A percentile compares a stretch with the other conserved stretches of the same genome.
These are phyloP conservation scores for Carlito syrichta DNA, from an alignment of 2,113 vertebrate genomes.

Conservation along the genomic window DNA sequence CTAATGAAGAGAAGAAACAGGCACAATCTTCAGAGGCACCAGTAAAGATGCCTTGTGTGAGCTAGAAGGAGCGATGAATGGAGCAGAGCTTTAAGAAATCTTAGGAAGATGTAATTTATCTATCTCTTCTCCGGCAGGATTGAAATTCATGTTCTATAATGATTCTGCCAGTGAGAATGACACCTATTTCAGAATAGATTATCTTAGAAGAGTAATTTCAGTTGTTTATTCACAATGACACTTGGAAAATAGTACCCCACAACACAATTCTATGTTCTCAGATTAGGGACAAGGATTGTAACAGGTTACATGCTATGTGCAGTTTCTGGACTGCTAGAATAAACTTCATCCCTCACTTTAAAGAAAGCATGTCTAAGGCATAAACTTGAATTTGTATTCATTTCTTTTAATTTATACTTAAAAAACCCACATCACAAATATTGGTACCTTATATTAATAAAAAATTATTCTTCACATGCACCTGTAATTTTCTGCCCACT, in stretches of 20 bases:
- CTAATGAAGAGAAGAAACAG: not conserved
- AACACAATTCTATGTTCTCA: not conserved
- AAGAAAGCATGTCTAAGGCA: not conserved
- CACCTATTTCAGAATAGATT: not conserved
- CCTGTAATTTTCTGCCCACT: not conserved
- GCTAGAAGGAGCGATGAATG: not conserved
- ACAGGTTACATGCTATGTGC: not conserved
- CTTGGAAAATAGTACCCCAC: not conserved
- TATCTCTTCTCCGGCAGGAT: not conserved
- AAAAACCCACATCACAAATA: not conserved
- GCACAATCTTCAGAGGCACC: not conserved
- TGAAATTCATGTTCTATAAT: not conserved
- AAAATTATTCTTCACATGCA: not conserved
- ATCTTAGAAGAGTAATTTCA: not conserved
- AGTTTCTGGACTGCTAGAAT: not conserved
- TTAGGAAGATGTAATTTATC: not conserved
- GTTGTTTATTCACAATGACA: not conserved
- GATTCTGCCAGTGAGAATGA: not conserved
- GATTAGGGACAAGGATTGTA: not conserved
- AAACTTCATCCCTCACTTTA: not conserved
- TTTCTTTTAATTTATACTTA: not conserved
- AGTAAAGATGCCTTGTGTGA: not conserved
- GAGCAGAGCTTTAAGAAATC: not conserved
- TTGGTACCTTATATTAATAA: not conserved
- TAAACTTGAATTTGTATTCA: not conserved